phyloP scores from a whole-genome alignment of 2,113 vertebrate genomes.

The cattle (Bos taurus) region DNA sequence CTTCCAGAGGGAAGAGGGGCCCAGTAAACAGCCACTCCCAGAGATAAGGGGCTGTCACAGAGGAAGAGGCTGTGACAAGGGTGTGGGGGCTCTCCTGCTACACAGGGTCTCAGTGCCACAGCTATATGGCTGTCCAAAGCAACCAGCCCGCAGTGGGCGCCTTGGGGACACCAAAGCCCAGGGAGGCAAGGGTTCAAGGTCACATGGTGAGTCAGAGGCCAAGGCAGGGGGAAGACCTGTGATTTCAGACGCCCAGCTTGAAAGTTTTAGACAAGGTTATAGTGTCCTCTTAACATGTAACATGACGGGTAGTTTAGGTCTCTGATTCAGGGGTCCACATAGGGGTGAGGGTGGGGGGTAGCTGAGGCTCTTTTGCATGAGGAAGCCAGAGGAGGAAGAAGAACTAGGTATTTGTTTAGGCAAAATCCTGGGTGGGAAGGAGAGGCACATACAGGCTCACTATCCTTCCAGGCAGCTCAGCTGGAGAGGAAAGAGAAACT shows the following conservation, averaged over 20 bases:
- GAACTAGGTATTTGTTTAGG: conserved; percentile 53
- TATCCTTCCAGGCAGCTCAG: not conserved
- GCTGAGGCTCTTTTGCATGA: not conserved
- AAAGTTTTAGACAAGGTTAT: not conserved
- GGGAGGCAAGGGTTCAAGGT: not conserved
- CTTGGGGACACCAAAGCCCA: not conserved
- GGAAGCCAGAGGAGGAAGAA: conserved; percentile 49
- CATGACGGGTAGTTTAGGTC: not conserved
- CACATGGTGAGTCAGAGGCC: not conserved
- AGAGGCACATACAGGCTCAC: not conserved
- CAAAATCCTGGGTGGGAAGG: conserved; percentile 24
- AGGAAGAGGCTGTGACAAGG: not conserved
- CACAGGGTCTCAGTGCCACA: accelerated
- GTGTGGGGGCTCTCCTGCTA: not conserved
- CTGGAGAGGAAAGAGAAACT: not conserved
- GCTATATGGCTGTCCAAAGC: not conserved
- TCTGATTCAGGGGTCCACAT: not conserved
- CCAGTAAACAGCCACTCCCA: conserved; percentile 40
- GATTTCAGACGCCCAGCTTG: not conserved
- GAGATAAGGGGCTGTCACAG: conserved; percentile 32
- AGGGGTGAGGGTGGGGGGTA: not conserved
- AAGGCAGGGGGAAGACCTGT: not conserved
- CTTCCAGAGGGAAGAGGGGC: conserved; percentile 7
- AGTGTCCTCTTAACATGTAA: not conserved
- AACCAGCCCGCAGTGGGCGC: not conserved